Evolutionary conservation across 2,888 invertebrate species (phyloP).

Genomic region (Cynaeus angustus): DNA sequence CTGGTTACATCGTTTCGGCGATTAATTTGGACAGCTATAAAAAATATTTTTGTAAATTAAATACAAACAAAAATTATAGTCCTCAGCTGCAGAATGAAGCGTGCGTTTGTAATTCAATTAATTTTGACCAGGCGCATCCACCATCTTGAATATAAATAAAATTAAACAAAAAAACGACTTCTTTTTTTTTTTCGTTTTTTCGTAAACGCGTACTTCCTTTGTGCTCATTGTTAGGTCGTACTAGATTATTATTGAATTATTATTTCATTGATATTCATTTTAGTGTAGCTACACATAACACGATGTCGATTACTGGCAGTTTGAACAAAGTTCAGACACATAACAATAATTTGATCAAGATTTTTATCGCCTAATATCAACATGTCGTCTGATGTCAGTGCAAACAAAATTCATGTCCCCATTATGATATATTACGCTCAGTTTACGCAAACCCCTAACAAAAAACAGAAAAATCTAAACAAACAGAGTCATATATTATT

Average conservation of each 20-base stretch:
- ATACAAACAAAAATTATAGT: too few species aligned
- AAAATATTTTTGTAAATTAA: too few species aligned
- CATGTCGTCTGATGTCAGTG: constrained; percentile 45
- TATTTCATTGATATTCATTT: too few species aligned
- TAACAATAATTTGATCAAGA: constrained; percentile 51
- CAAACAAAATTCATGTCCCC: constrained; percentile 38
- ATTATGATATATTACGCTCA: constrained; percentile 30
- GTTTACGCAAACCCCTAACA: constrained; percentile 29
- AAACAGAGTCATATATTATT: constrained; percentile 24
- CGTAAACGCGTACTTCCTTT: too few species aligned
- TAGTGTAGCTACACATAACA: not conserved
- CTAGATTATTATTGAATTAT: too few species aligned
- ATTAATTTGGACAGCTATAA: too few species aligned
- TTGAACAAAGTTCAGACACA: constrained; percentile 18
- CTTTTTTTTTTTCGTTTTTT: too few species aligned
- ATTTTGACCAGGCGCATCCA: too few species aligned
- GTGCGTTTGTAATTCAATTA: too few species aligned
- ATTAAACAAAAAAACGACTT: too few species aligned
- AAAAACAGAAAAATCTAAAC: constrained; percentile 27
- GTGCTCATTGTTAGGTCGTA: constrained; percentile 17
- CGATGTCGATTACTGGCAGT: constrained; percentile 21
- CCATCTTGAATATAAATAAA: not conserved
- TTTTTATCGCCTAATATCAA: constrained; percentile 47
- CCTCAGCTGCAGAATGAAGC: not conserved
- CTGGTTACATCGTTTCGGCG: too few species aligned